phyloP scores from a whole-genome alignment of 2,113 vertebrate species.

The Lepidothrix coronata region DNA sequence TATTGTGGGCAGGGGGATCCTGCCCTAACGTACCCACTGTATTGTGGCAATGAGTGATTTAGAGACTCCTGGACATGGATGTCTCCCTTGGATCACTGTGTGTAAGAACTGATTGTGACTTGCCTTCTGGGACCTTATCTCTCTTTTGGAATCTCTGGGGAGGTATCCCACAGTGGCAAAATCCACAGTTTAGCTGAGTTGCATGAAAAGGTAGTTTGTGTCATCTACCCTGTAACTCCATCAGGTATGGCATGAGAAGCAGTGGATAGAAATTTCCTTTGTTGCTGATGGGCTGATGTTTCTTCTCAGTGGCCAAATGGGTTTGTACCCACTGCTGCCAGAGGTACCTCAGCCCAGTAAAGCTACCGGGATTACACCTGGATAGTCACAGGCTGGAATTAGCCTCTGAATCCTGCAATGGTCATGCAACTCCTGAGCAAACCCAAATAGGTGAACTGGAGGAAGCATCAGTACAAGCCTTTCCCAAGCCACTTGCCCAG shows the following conservation, averaged over 20 bases:
- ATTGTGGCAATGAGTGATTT: not conserved
- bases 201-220: not conserved
- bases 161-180: not conserved
- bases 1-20: not conserved
- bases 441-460: not conserved
- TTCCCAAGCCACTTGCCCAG: not conserved
- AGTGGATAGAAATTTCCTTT: not conserved
- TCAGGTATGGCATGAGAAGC: not conserved
- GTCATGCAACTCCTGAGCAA: not conserved
- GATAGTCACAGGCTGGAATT: fast-evolving
- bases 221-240: fast-evolving
- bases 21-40: not conserved
- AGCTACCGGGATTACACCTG: not conserved
- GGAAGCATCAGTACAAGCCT: not conserved
- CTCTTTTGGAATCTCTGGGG: not conserved
- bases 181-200: not conserved
- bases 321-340: not conserved
- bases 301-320: not conserved
- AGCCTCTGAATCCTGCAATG: not conserved
- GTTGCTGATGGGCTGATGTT: not conserved
- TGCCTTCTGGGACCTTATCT: not conserved
- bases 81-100: not conserved
- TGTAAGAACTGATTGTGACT: not conserved
- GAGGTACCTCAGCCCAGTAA: not conserved
- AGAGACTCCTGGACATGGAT: not conserved